Evolutionary conservation across 2,113 vertebrate genomes (phyloP).

Genomic region (Dipodomys merriami): DNA sequence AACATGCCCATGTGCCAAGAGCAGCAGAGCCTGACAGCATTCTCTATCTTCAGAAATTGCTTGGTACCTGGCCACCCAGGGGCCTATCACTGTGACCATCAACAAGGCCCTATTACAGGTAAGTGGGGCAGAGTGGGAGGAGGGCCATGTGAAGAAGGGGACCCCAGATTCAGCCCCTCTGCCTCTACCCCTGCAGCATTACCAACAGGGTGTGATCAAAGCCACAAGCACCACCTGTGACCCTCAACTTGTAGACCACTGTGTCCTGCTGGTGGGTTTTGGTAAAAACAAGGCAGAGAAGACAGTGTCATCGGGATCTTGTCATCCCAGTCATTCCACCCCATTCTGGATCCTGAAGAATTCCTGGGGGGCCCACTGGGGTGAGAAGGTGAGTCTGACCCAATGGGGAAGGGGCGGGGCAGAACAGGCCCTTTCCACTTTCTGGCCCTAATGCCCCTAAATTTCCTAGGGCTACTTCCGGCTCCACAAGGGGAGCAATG

Average conservation of each 20-base stretch:
- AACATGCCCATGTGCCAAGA: not conserved
- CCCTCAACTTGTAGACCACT: constrained; percentile 15
- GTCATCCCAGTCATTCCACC: not conserved
- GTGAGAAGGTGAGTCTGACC: constrained; percentile 78
- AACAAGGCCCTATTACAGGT: constrained; percentile 69
- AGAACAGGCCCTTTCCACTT: no score
- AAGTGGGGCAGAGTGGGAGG: accelerated
- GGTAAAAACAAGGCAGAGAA: not conserved
- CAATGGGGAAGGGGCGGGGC: accelerated
- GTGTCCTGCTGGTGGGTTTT: constrained; percentile 79
- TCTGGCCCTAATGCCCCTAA: not conserved
- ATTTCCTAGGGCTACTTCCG: constrained; percentile 81
- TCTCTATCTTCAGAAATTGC: constrained; percentile 71
- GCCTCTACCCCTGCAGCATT: constrained; percentile 42
- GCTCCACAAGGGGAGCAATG: constrained; percentile 71
- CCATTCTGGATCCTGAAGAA: constrained; percentile 83
- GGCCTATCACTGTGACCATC: constrained; percentile 79
- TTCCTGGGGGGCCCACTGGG: constrained; percentile 79
- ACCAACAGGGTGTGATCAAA: constrained; percentile 69
- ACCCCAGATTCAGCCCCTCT: not conserved
- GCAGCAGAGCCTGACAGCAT: not conserved
- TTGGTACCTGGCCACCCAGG: constrained; percentile 54
- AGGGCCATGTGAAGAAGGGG: accelerated
- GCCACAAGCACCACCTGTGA: constrained; percentile 2
- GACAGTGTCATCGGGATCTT: no score